Evolutionary conservation across 2,888 invertebrate genomes (phyloP), one percentile per base, ranked within the genome.

Genomic region (Idaea straminata): DNA sequence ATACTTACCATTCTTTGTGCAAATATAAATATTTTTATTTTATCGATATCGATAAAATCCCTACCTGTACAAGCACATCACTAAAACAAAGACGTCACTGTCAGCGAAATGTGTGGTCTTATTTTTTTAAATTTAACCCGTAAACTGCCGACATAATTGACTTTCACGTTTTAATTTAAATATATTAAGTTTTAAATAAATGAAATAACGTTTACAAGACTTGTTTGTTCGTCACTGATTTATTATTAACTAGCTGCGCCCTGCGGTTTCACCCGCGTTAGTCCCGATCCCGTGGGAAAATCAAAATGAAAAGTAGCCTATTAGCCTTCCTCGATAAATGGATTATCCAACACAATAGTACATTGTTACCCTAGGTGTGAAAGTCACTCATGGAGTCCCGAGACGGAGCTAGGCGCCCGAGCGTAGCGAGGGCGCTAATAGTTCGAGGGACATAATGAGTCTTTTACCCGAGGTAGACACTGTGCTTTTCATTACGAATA

Each of bases 101-200:
- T 62, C 47, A 57, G 66, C 70, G 62, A 67, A 68, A 66, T 73
- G 77, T 77, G 77, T 76, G 77, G 77, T 76, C 77, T 73, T 70
- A 63, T 69, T 69, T 70, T 61, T 59, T 25, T 59, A 66, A 59
- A 68, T 63, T 71, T 67, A 62, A 69, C 68, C 64, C 65, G 61
- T 64, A 70, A 73, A 70, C 63, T 59, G n/a, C 59, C 64, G 70
- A 34, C 5, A 34, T 59, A 59, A 64, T 64, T 61, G 10, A 65
- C 71, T 74, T 74, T 74, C 74, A 67, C 72, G 70, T 62, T 70
- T 67, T 65, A 67, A 72, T 70, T 70, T 71, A 70, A 70, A 71
- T 73, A 69, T 69, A 70, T 68, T 25, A 61, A 62, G 61, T 65
- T 69, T 47, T 47, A 47, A 47, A 47, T 47, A 13, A 47, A 47